Percentiles rank a stretch among this genome's conserved stretches.
phyloP scores from a whole-genome alignment of 2,797 vertebrate species.

The Sebastes glaucus region DNA sequence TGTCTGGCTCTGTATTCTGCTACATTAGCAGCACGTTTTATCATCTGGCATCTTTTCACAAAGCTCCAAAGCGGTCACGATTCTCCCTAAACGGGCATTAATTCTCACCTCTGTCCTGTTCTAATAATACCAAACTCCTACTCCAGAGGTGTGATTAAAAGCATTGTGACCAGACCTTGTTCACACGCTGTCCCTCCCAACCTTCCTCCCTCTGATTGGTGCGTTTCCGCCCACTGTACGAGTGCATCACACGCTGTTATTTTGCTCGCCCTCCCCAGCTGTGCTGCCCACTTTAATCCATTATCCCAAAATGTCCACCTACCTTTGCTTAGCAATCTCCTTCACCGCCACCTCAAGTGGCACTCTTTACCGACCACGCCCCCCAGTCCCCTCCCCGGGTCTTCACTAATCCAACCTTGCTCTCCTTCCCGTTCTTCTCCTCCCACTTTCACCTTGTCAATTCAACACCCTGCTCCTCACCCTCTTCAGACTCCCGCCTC shows the following conservation, averaged over 20 bases:
- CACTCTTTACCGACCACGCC: conserved; percentile 59
- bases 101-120: conserved; percentile 60
- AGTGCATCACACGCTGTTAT: conserved; percentile 34
- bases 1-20: conserved; percentile 11
- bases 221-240: conserved; percentile 43
- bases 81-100: conserved; percentile 13
- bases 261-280: conserved; percentile 26
- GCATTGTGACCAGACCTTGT: conserved; percentile 54
- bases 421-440: conserved; percentile 30
- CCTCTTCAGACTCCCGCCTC: conserved; percentile 53
- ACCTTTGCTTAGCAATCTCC: conserved; percentile 63
- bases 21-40: conserved; percentile 35
- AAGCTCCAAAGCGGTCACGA: conserved; percentile 28
- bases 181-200: conserved; percentile 41
- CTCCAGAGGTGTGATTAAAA: conserved; percentile 68
- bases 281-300: conserved; percentile 63
- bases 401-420: conserved; percentile 59
- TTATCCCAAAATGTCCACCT: conserved; percentile 74
- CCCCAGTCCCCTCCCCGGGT: conserved; percentile 15
- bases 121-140: conserved; percentile 71
- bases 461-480: conserved; percentile 48
- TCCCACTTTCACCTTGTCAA: conserved; percentile 57
- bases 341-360: conserved; percentile 52
- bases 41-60: conserved; percentile 20
- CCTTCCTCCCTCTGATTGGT: conserved; percentile 45